Evolutionary conservation across 2,797 vertebrate species (phyloP), one percentile per base, ranked within the genome.

Genomic region (Parambassis ranga): DNA sequence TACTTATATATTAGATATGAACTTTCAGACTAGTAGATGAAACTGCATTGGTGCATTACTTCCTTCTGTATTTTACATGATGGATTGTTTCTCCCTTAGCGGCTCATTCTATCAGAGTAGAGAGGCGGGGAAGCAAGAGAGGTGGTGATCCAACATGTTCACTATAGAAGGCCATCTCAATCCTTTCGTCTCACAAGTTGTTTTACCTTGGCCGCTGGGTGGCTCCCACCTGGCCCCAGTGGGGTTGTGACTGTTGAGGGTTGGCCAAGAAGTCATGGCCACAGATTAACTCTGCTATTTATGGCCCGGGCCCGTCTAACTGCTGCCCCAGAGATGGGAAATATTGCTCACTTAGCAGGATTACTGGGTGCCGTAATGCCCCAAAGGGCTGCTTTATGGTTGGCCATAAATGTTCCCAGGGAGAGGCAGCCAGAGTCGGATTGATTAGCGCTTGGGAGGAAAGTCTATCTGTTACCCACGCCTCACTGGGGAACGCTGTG

Each of bases 301-400:
- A 92, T 89, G 87, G 87, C 79, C 72, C 36, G 23, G 73, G 77
- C 82, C 75, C 87, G 70, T 82, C 87, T 89, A 91, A 93, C 92
- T 91, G 90, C 89, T 69, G 75, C 86, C 82, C 86, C 81, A 87
- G 89, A 90, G 90, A 92, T 90, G 91, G 93, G 93, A 92, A 92
- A 89, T 90, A 92, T 92, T 92, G 90, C 91, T 94, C 91, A 93
- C 92, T 93, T 92, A 93, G 92, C 89, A 91, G 89, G 91, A 92
- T 93, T 90, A 86, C 92, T 92, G 91, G 92, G 92, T 92, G 90
- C 92, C 87, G 91, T 91, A 89, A 91, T 91, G 86, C 80, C 91
- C 94, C 94, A 92, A 93, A 92, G 87, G 74, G 85, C 84, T 90
- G 90, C 90, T 94, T 95, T 95, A 93, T 93, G 87, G 90, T 84